Base-by-base conservation (phyloP, 1,140 invertebrate species). In the Lineus longissimus region DNA sequence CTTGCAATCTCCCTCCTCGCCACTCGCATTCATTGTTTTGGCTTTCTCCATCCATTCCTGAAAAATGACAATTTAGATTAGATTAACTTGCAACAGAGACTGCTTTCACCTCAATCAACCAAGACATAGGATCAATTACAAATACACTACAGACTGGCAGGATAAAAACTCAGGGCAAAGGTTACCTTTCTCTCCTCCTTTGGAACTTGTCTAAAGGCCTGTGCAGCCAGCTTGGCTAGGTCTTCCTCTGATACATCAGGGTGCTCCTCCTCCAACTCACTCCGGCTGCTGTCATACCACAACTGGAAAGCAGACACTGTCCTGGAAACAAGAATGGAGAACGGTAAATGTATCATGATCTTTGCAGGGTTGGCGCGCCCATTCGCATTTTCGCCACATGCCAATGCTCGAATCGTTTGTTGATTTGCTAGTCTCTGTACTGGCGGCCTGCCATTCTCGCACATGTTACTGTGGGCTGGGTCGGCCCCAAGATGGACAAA, bases 101-200 rank as follows among this genome's bases (percentile, higher is more conserved):
- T 7, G 25, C 17, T 54, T 33, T 15, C 19, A 30, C 22, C 57
- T 19, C n/a, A 25, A 51, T n/a, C 4, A 1, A 41, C 17, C 11
- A 22, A 29, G 15, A 25, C 15, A 31, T 56, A 41, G 9, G 29
- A 27, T 31, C 27, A 56, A 7, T 30, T 7, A 13, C 51, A 9
- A 15, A 1, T 27, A 17, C 57, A 2, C 0, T 33, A 2, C 25
- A 36, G 56, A n/a, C n/a, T n/a, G n/a, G n/a, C n/a, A n/a, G n/a
- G n/a, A n/a, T n/a, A n/a, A n/a, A n/a, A n/a, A n/a, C n/a, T n/a
- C n/a, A n/a, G n/a, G n/a, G n/a, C n/a, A n/a, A n/a, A n/a, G n/a
- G n/a, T 64, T 45, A 78, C 78, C 73, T 77, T 70, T 72, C 72
- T 69, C 47, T 80, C 73, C 27, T 76, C 76, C 54, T 74, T 77